Evolutionary conservation across 2,113 vertebrate species (phyloP), one percentile per base, ranked within the genome.

Genomic region (Xyliphius kryptos): DNA sequence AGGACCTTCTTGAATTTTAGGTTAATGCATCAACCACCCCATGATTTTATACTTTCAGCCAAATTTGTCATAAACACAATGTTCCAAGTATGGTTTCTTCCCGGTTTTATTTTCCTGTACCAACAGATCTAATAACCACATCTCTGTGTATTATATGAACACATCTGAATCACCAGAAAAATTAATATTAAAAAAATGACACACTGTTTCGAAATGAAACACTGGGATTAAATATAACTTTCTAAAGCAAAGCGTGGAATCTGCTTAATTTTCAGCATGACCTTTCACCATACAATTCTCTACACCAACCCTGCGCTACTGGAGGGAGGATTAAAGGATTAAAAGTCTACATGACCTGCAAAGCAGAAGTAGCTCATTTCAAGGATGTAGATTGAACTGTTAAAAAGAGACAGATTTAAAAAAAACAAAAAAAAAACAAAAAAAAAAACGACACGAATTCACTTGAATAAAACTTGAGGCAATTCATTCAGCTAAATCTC

Each of bases 181-280:
- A 5, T 32, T 32, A 32, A 32, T 32, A 32, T 32, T 5, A 32
- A 32, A 32, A 32, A 32, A 32, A 32, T 32, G 26, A n/a, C n/a
- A n/a, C n/a, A n/a, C n/a, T n/a, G 26, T 32, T 32, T 32, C 7
- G 26, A 32, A 32, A 32, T 12, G 40, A 14, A 5, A 41, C 9
- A 41, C 9, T 41, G 10, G 40, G 40, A 41, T 41, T 41, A 10
- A 41, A 41, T 12, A 41, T 41, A 41, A 41, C 6, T 41, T 14
- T 41, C 13, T 12, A 41, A 14, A 41, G 40, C 40, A 41, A 12
- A 41, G 21, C 17, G 19, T 2, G 11, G 19, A 41, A 68, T 55
- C 26, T 61, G 41, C 58, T 61, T 68, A 20, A 49, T 61, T 61
- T 55, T 16, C 41, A 62, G 17, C 9, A 16, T 26, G 44, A 56